Evolutionary conservation across 2,888 invertebrate species (phyloP), one percentile per base, ranked within the genome.

Genomic region (Anthrax anthrax): DNA sequence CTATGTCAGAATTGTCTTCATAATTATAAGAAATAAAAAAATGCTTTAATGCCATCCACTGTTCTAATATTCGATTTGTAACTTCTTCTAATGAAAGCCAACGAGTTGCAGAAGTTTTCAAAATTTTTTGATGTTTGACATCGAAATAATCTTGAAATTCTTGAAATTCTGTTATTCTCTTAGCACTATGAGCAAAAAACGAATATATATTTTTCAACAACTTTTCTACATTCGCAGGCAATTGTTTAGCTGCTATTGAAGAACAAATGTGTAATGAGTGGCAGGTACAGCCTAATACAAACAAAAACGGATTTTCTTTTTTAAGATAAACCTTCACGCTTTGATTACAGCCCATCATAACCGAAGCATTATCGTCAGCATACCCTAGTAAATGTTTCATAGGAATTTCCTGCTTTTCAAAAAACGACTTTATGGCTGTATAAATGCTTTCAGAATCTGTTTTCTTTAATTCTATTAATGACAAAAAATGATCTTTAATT

Each of bases 51-150:
- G 40, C n/a, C n/a, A 9, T 19, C 45, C 45, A 46, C n/a, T 46
- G 45, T 39, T 46, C 45, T 41, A 46, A 36, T 13, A 46, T 41
- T 37, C 45, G 29, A 16, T 40, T 27, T 12, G 39, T 39, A 2
- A 46, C 52, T 45, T 47, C 49, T 46, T 52, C 48, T 37, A 57
- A 46, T 18, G 58, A 60, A 8, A 58, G 50, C 59, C 60, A 60
- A 32, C 57, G 50, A 4, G 42, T 42, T 34, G 29, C 18, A 17
- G 32, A 17, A 14, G 55, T 48, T 34, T 52, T 51, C 12, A 61
- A 46, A 10, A 60, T 45, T 52, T 57, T 57, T 38, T 58, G 56
- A 1, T 52, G 53, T 48, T 56, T 51, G 10, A 53, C 43, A 36
- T 56, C 37, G 8, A 52, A 50, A 50, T 57, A 58, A 6, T 38